Evolutionary conservation across 1,140 invertebrate species (phyloP).

Genomic region (Hyposmocoma kahamanoa): DNA sequence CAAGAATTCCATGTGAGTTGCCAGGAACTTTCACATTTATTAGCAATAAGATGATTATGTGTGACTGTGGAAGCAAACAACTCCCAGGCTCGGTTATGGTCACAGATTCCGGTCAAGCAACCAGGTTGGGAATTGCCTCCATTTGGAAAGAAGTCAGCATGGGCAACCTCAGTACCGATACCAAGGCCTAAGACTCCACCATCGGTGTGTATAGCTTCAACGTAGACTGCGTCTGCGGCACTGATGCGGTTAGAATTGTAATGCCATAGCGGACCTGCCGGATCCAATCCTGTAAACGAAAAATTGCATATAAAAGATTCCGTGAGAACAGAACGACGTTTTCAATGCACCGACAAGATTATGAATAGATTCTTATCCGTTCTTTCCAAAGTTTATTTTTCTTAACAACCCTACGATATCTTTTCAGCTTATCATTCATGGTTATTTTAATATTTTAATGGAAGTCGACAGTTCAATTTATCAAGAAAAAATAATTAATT

Average conservation of each 20-base stretch:
- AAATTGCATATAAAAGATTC: too few species aligned
- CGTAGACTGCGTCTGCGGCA: constrained; percentile 74
- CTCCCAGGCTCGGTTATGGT: constrained; percentile 76
- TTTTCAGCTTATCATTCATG: too few species aligned
- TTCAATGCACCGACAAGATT: too few species aligned
- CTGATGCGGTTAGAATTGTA: constrained; percentile 65
- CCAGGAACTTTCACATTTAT: background rate
- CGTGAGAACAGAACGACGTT: too few species aligned
- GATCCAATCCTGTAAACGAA: constrained; percentile 81
- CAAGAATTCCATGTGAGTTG: constrained; percentile 13
- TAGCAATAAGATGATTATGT: constrained; percentile 8
- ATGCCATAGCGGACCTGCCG: constrained; percentile 78
- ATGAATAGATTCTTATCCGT: too few species aligned
- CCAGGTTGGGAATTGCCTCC: constrained; percentile 76
- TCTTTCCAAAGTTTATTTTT: too few species aligned
- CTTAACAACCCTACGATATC: too few species aligned
- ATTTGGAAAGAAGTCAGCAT: constrained; percentile 87
- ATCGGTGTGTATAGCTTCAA: constrained; percentile 84
- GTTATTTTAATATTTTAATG: too few species aligned
- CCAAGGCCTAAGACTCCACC: constrained; percentile 76
- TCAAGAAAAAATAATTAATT: too few species aligned
- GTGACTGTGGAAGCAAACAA: constrained; percentile 69
- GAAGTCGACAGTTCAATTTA: too few species aligned
- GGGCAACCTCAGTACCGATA: constrained; percentile 67
- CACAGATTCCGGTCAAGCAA: constrained; percentile 71